These are phyloP conservation scores for cat (Felis catus) DNA, from an alignment of 2,113 vertebrate genomes.

Conservation along the genomic window F.catus_Fca126_mat1.0 CM031419.1:49469501-49470000, in stretches of 20 bases:
- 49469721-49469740: background rate
- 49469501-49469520: background rate
- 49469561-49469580: background rate
- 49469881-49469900: background rate
- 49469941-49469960: too few relatives aligned
- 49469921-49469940: background rate
- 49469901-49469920: background rate
- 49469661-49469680: background rate
- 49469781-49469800: background rate
- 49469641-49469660: background rate
- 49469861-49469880: background rate
- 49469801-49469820: background rate
- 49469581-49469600: background rate
- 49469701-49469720: background rate
- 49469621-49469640: background rate
- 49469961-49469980: too few relatives aligned
- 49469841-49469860: background rate
- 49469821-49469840: background rate
- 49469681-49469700: background rate
- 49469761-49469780: background rate
- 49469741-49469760: background rate
- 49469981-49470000: too few relatives aligned
- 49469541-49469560: background rate
- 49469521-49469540: background rate
- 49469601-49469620: background rate